These are phyloP conservation scores for Phaenicophaeus curvirostris DNA, from an alignment of 2,797 vertebrate species.

Conservation along the genomic window DNA sequence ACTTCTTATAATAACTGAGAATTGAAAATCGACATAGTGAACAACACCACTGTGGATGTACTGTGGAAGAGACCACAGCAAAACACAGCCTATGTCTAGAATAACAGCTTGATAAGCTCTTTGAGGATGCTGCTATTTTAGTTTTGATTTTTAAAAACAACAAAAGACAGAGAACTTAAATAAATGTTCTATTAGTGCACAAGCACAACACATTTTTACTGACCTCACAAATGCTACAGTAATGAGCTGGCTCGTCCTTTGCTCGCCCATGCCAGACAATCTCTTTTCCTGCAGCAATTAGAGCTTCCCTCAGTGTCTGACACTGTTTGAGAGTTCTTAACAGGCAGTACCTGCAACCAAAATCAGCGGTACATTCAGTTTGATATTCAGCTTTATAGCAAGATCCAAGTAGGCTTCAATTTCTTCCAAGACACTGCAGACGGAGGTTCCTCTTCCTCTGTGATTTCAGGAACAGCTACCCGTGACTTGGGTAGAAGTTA, in stretches of 20 bases:
- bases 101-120: not conserved
- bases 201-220: conserved; percentile 34
- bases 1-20: not conserved
- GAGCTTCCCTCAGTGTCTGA: conserved; percentile 92
- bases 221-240: conserved; percentile 98
- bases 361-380: not conserved
- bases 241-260: conserved; percentile 93
- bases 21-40: conserved; percentile 9
- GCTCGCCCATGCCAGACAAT: conserved; percentile 92
- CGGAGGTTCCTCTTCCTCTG: not conserved
- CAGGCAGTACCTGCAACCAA: conserved; percentile 88
- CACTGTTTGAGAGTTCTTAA: conserved; percentile 95
- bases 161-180: not conserved
- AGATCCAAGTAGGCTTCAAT: not conserved
- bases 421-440: not conserved
- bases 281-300: conserved; percentile 89
- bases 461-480: not conserved
- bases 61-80: not conserved
- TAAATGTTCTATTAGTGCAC: not conserved
- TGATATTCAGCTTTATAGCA: not conserved
- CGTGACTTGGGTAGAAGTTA: not conserved
- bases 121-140: not conserved
- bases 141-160: not conserved
- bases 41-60: not conserved
- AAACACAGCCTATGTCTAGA: not conserved